Conservation (phyloP, 2,888 invertebrate species). For the Mythimna vitellina region DNA sequence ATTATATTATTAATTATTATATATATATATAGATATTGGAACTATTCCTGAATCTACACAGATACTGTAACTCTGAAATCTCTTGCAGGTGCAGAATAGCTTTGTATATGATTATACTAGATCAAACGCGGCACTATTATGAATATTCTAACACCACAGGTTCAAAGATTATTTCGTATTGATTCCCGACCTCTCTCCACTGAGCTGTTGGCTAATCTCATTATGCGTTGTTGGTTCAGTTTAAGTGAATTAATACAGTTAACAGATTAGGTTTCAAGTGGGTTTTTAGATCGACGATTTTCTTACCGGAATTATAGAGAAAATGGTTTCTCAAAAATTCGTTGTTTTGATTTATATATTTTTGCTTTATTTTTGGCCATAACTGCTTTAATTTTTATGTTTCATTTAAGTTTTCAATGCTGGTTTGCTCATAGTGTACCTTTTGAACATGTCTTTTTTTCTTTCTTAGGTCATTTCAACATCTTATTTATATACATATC, state of each 20-base stretch:
- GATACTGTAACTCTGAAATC: constrained; percentile 5
- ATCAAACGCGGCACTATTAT: constrained; percentile 36
- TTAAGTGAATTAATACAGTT: constrained; percentile 24
- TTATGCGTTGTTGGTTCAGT: constrained; percentile 35
- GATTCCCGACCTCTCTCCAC: constrained; percentile 42
- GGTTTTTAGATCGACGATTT: neutral
- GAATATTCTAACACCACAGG: constrained; percentile 50
- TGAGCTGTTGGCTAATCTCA: constrained; percentile 32
- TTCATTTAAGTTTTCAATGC: too few relatives aligned
- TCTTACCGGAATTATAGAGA: neutral
- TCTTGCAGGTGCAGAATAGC: constrained; percentile 31
- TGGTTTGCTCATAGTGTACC: too few relatives aligned
- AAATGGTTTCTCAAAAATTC: neutral
- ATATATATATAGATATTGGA: neutral
- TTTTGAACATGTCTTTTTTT: too few relatives aligned
- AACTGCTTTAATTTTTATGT: too few relatives aligned
- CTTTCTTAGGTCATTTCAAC: too few relatives aligned
- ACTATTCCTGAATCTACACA: constrained; percentile 8
- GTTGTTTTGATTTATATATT: neutral
- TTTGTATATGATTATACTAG: constrained; percentile 26
- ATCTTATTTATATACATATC: too few relatives aligned
- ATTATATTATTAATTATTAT: too few relatives aligned
- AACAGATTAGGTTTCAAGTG: constrained; percentile 11
- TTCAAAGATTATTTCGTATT: constrained; percentile 46
- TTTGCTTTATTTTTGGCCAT: neutral